These are phyloP conservation scores for Drusus annulatus DNA, from an alignment of 1,140 invertebrate genomes.

Conservation along the genomic window DNA sequence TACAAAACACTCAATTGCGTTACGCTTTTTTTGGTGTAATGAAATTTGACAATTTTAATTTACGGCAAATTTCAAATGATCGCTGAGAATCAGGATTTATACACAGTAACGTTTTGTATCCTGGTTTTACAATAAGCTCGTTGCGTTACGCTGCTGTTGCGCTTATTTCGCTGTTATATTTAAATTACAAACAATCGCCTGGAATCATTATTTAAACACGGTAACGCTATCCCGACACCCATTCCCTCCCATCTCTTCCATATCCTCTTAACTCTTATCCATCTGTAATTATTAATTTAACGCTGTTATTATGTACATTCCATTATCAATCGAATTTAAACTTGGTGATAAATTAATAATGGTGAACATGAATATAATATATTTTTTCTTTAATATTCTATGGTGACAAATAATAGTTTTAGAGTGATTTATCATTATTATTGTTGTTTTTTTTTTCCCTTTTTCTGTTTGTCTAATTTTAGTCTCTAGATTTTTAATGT, in stretches of 20 bases:
- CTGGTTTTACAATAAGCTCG: too few species aligned
- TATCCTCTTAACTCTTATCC: neutral
- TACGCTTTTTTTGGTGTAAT: too few species aligned
- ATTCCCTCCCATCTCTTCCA: too few species aligned
- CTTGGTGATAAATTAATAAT: neutral
- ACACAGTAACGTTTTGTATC: too few species aligned
- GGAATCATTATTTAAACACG: too few species aligned
- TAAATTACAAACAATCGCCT: too few species aligned
- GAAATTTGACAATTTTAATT: too few species aligned
- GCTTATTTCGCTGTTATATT: too few species aligned
- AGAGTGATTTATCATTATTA: conserved; percentile 8
- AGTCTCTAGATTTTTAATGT: conserved; percentile 16
- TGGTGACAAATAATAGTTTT: conserved; percentile 15
- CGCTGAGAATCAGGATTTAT: too few species aligned
- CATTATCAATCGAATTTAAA: conserved; percentile 21
- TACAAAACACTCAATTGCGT: too few species aligned
- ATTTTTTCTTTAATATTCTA: conserved; percentile 9
- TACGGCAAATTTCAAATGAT: neutral
- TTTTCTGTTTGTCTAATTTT: conserved; percentile 28
- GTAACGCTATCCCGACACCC: too few species aligned
- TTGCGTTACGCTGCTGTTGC: too few species aligned
- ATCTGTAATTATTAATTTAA: neutral
- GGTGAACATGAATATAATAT: conserved; percentile 5
- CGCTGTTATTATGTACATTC: conserved; percentile 11
- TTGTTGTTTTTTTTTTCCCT: neutral